phyloP scores from a whole-genome alignment of 2,113 vertebrate genomes.

The Clarias magur region DNA sequence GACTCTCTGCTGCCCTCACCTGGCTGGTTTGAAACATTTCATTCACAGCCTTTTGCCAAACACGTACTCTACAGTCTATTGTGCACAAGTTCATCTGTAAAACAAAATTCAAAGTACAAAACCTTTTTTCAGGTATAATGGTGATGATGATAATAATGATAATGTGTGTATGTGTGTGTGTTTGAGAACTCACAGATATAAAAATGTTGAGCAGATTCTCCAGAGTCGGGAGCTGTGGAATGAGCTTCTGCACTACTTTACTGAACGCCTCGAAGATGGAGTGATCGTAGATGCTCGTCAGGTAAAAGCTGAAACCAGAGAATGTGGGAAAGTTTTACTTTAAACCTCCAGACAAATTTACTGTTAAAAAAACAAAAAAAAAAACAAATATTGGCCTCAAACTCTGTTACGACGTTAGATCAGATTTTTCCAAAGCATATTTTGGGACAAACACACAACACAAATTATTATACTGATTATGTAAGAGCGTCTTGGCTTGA shows the following conservation, averaged over 20 bases:
- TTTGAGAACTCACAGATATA: constrained; percentile 87
- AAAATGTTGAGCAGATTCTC: constrained; percentile 99
- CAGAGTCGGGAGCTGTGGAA: constrained; percentile 95
- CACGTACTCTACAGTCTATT: not conserved
- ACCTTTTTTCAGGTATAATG: too few relatives aligned
- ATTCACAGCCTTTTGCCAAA: not conserved
- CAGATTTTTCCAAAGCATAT: not conserved
- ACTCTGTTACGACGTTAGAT: not conserved
- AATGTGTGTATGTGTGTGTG: constrained; percentile 59
- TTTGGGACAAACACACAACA: not conserved
- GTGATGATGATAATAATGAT: too few relatives aligned
- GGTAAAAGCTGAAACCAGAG: constrained; percentile 86
- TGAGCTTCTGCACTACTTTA: constrained; percentile 99
- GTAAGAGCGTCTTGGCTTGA: not conserved
- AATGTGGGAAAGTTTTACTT: not conserved
- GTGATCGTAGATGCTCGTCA: constrained; percentile 99
- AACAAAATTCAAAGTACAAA: not conserved
- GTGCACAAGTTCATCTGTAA: not conserved
- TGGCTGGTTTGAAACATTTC: constrained; percentile 34
- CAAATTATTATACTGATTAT: not conserved
- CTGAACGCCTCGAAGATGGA: constrained; percentile 99
- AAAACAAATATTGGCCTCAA: not conserved
- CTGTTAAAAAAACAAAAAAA: too few relatives aligned
- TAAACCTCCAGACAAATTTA: not conserved
- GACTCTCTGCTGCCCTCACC: constrained; percentile 53